Evolutionary conservation across 2,797 vertebrate genomes (phyloP).

Genomic region (Chelmon rostratus): DNA sequence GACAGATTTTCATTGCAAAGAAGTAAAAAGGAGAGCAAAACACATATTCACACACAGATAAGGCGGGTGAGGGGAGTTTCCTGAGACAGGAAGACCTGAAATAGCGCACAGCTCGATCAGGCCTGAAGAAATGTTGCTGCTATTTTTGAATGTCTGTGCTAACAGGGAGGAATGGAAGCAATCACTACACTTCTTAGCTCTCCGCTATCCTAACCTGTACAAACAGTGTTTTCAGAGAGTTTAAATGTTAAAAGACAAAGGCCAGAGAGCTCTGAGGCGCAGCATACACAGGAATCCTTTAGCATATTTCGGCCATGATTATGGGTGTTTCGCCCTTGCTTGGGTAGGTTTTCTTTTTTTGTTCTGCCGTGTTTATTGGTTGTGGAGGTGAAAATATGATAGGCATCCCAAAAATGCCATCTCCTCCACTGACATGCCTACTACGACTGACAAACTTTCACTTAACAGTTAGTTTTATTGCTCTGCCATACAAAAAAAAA

Average conservation of each 20-base stretch:
- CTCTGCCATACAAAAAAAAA: constrained; percentile 33
- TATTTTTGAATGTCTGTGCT: constrained; percentile 81
- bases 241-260: constrained; percentile 32
- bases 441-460: constrained; percentile 43
- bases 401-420: constrained; percentile 77
- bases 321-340: constrained; percentile 52
- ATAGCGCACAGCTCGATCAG: constrained; percentile 81
- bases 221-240: constrained; percentile 10
- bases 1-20: constrained; percentile 43
- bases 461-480: constrained; percentile 33
- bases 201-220: constrained; percentile 4
- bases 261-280: neutral
- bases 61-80: constrained; percentile 78
- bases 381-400: constrained; percentile 77
- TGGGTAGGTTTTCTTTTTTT: constrained; percentile 49
- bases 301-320: constrained; percentile 47
- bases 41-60: constrained; percentile 69
- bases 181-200: constrained; percentile 50
- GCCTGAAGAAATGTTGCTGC: constrained; percentile 79
- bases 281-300: constrained; percentile 29
- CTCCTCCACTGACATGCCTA: constrained; percentile 44
- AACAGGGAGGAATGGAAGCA: constrained; percentile 66
- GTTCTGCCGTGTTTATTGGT: constrained; percentile 71
- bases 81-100: constrained; percentile 87
- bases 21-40: constrained; percentile 54